phyloP scores from a whole-genome alignment of 2,888 invertebrate species.

The Oligia strigilis region DNA sequence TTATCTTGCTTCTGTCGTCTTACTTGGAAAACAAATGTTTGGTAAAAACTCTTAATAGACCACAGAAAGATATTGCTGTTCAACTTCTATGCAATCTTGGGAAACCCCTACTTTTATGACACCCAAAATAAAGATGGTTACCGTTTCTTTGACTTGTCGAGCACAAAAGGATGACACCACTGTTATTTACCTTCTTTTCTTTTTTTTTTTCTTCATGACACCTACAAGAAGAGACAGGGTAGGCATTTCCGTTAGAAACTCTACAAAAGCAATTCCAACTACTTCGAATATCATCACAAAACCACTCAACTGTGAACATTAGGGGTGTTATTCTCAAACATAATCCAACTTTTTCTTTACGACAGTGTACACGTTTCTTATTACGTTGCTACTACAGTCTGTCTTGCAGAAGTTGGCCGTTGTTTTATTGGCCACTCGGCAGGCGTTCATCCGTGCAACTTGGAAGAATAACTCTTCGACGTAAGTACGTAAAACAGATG shows the following conservation, averaged over 20 bases:
- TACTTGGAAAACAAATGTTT: background rate
- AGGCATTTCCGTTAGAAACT: background rate
- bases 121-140: background rate
- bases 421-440: conserved; percentile 64
- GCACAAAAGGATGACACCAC: background rate
- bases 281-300: conserved; percentile 36
- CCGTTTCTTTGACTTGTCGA: background rate
- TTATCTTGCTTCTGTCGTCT: background rate
- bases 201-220: background rate
- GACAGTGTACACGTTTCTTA: conserved; percentile 61
- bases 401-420: conserved; percentile 58
- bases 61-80: background rate
- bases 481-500: conserved; percentile 49
- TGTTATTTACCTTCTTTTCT: background rate
- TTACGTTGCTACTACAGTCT: conserved; percentile 44
- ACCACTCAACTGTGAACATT: conserved; percentile 35
- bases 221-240: background rate
- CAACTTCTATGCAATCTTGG: background rate
- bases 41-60: background rate
- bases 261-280: conserved; percentile 40
- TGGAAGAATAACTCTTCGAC: conserved; percentile 55
- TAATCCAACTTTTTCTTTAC: conserved; percentile 63
- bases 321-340: conserved; percentile 51
- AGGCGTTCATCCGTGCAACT: conserved; percentile 61
- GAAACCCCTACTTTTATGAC: background rate